A percentile compares a stretch with the other conserved stretches of the same genome.
These are phyloP conservation scores for Periphyllus acericola DNA, from an alignment of 2,888 invertebrate genomes.

Conservation along the genomic window DNA sequence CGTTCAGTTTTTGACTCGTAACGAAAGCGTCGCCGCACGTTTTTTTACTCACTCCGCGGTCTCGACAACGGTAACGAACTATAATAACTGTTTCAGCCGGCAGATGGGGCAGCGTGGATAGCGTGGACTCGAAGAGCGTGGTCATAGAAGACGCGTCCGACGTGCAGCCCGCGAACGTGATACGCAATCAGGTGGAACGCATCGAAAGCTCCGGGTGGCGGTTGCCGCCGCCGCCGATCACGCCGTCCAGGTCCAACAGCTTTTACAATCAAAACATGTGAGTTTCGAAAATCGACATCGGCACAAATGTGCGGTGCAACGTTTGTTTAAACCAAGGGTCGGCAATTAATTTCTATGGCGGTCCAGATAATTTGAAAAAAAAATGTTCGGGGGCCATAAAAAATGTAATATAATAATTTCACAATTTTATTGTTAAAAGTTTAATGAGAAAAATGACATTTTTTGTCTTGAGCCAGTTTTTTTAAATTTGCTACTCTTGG, in stretches of 20 bases:
- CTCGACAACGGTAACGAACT: background rate
- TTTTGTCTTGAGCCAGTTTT: no score
- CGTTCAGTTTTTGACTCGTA: no score
- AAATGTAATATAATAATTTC: no score
- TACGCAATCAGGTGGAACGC: conserved; percentile 67
- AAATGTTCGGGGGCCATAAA: no score
- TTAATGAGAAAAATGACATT: no score
- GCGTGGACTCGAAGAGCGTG: conserved; percentile 66
- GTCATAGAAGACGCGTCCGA: conserved; percentile 66
- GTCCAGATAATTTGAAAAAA: no score
- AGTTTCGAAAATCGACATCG: background rate
- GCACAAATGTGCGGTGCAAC: no score
- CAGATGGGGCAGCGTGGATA: conserved; percentile 73
- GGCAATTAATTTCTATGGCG: no score
- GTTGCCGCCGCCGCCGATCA: conserved; percentile 71
- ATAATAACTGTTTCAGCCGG: conserved; percentile 69
- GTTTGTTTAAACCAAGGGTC: no score
- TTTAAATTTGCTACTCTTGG: no score
- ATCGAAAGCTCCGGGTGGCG: conserved; percentile 70
- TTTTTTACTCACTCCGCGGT: background rate
- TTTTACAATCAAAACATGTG: conserved; percentile 68
- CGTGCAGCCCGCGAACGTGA: conserved; percentile 65
- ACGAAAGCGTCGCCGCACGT: background rate
- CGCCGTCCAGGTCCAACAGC: conserved; percentile 69
- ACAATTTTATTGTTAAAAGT: no score